Evolutionary conservation across 2,113 vertebrate species (phyloP).

Genomic region (Taxidea taxus): DNA sequence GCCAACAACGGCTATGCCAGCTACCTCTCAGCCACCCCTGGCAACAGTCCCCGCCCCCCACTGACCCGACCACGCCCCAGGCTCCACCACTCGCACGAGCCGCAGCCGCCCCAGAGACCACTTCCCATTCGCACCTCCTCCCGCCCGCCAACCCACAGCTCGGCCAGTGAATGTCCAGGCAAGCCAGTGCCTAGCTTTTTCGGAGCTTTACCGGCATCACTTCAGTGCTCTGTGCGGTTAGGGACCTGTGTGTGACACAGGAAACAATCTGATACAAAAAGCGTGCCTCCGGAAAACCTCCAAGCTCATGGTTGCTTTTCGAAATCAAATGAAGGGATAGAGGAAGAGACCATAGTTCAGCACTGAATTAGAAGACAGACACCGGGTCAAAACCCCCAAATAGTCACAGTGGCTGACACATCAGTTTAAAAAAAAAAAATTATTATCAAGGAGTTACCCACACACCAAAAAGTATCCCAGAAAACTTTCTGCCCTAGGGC

Average conservation of each 20-base stretch:
- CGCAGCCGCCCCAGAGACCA: not conserved
- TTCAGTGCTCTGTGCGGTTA: not conserved
- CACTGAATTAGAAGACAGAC: not conserved
- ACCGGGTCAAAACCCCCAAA: not conserved
- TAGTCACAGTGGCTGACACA: not conserved
- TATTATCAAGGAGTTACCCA: not conserved
- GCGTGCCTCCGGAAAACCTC: not conserved
- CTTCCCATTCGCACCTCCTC: not conserved
- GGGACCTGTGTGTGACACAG: not conserved
- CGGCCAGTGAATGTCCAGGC: not conserved
- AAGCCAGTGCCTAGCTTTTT: not conserved
- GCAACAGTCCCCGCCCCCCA: no score
- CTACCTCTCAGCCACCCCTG: rapidly evolving
- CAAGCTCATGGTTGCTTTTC: not conserved
- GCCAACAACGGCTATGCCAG: rapidly evolving
- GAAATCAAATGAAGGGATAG: not conserved
- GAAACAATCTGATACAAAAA: not conserved
- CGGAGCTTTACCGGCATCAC: not conserved
- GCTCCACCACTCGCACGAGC: not conserved
- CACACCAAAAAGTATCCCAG: not conserved
- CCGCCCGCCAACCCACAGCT: not conserved
- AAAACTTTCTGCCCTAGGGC: not conserved
- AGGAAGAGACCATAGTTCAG: not conserved
- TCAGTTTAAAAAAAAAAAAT: not conserved
- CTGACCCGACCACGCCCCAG: not conserved